phyloP scores from a whole-genome alignment of 2,888 invertebrate species.

The Epiblema foenella region DNA sequence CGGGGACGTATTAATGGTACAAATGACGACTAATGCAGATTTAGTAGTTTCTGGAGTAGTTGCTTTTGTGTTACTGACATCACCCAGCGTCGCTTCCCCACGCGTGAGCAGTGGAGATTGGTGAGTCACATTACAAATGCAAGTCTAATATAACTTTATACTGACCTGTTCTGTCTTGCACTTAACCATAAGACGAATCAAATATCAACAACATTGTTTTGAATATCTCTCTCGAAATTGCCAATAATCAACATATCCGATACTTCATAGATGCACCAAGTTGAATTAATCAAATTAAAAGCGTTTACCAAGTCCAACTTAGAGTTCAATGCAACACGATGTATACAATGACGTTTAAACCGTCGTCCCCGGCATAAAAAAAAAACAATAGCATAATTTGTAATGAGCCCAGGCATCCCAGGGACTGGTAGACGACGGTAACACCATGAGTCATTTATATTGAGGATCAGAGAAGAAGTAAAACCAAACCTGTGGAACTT shows the following conservation, averaged over 20 bases:
- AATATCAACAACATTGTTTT: background rate
- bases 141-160: slow-evolving; percentile 23
- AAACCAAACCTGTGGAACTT: background rate
- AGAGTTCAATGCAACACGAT: background rate
- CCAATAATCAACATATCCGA: background rate
- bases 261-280: background rate
- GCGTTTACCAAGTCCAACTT: no score
- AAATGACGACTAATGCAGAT: slow-evolving; percentile 61
- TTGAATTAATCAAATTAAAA: background rate
- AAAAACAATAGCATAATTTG: no score
- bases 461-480: background rate
- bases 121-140: slow-evolving; percentile 31
- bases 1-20: slow-evolving; percentile 60
- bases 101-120: slow-evolving; percentile 1
- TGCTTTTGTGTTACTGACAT: slow-evolving; percentile 27
- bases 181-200: slow-evolving; percentile 2
- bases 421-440: no score
- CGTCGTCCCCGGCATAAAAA: no score
- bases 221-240: background rate
- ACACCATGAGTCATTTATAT: background rate
- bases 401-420: no score
- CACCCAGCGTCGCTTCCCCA: slow-evolving; percentile 17
- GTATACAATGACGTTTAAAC: no score
- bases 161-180: slow-evolving; percentile 26
- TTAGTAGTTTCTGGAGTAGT: slow-evolving; percentile 45